Evolutionary conservation across 2,888 invertebrate species (phyloP).

Genomic region (Dysmachus trigonus): DNA sequence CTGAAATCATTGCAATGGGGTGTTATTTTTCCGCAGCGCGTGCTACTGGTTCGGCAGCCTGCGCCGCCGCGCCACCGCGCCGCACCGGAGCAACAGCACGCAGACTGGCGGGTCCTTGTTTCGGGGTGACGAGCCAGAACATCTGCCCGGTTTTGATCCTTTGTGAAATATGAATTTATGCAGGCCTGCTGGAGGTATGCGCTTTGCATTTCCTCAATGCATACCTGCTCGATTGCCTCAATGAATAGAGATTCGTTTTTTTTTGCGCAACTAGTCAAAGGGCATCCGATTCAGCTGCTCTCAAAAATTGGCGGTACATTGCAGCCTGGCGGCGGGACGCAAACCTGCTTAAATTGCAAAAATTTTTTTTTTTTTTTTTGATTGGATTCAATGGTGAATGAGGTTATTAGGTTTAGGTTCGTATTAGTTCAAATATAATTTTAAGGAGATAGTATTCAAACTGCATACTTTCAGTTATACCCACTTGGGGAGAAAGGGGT

Average conservation of each 20-base stretch:
- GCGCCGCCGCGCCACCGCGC: too few relatives aligned
- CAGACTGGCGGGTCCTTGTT: background rate
- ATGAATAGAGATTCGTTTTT: conserved; percentile 17
- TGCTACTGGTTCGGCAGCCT: conserved; percentile 20
- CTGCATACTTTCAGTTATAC: background rate
- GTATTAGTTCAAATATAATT: background rate
- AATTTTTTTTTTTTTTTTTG: background rate
- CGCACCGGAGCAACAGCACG: background rate
- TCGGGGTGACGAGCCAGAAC: conserved; percentile 27
- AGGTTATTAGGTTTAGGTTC: background rate
- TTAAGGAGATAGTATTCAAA: background rate
- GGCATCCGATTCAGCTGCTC: conserved; percentile 27
- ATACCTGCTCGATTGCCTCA: conserved; percentile 36
- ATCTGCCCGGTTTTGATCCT: conserved; percentile 15
- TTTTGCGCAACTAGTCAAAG: conserved; percentile 34
- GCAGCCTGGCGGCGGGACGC: background rate
- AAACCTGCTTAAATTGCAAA: background rate
- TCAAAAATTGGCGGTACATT: conserved; percentile 31
- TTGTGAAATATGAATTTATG: conserved; percentile 33
- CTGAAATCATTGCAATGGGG: conserved; percentile 31
- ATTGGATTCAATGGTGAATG: background rate
- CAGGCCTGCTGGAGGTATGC: conserved; percentile 22
- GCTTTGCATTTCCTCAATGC: conserved; percentile 34
- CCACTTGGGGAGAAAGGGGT: too few relatives aligned
- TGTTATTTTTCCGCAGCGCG: conserved; percentile 39